A percentile compares a stretch with the other conserved stretches of the same genome.
Conservation (phyloP, 2,113 vertebrate genomes). For the Porphyrio hochstetteri region DNA sequence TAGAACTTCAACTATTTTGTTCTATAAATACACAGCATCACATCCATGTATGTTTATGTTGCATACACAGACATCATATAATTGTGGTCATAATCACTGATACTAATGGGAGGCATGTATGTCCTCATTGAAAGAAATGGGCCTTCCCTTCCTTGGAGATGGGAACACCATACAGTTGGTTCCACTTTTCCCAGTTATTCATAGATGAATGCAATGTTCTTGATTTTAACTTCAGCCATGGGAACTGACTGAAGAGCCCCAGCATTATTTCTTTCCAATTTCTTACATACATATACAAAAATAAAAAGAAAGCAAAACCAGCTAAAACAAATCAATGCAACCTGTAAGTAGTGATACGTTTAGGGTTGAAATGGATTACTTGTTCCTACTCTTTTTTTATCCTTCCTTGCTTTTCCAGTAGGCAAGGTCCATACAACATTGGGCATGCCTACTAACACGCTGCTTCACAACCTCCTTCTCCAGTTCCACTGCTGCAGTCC, state of each 20-base stretch:
- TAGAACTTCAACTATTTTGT: neutral
- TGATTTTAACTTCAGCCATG: neutral
- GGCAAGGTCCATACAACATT: neutral
- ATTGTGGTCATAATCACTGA: neutral
- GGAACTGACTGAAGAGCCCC: neutral
- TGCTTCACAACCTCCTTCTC: neutral
- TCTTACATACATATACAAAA: neutral
- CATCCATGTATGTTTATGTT: neutral
- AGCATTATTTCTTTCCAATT: neutral
- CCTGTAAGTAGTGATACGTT: neutral
- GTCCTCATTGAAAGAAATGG: neutral
- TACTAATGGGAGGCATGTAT: neutral
- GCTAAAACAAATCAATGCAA: neutral
- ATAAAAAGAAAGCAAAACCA: neutral
- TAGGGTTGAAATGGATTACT: neutral
- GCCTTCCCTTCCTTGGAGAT: neutral
- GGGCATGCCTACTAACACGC: neutral
- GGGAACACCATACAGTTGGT: neutral
- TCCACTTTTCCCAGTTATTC: neutral
- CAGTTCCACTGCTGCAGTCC: neutral
- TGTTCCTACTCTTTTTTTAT: neutral
- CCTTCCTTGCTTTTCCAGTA: neutral
- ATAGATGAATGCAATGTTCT: neutral
- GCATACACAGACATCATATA: neutral
- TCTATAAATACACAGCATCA: neutral